Evolutionary conservation across 53 echinoderm and acorn worm species (phyloP).

Genomic region (Luidia sarsii): DNA sequence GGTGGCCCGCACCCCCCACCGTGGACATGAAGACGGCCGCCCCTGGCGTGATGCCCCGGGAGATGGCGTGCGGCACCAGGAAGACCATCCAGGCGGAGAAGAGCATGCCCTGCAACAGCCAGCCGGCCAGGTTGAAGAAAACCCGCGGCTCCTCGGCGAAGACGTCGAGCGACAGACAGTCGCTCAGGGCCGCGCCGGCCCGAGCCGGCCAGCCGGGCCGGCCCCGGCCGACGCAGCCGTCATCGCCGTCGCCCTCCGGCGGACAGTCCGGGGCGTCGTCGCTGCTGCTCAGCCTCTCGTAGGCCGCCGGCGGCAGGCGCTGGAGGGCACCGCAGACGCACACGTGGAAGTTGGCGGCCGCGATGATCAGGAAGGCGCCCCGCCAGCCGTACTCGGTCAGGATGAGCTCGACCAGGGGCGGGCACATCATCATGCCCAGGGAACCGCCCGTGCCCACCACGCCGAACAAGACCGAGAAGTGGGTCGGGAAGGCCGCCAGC

Average conservation of each 20-base stretch:
- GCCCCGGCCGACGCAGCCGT: too few relatives aligned
- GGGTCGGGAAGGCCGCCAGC: slow-evolving; percentile 25
- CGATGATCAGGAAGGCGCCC: slow-evolving; percentile 46
- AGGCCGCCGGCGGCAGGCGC: slow-evolving; percentile 29
- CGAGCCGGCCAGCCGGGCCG: neutral
- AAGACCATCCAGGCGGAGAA: slow-evolving; percentile 57
- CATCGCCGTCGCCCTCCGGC: neutral
- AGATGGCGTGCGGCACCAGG: slow-evolving; percentile 58
- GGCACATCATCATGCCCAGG: slow-evolving; percentile 54
- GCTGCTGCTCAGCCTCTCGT: neutral
- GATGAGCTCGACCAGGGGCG: slow-evolving; percentile 33
- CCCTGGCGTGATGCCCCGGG: slow-evolving; percentile 19
- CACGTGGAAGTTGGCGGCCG: slow-evolving; percentile 37
- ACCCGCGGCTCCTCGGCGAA: neutral
- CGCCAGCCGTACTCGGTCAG: slow-evolving; percentile 35
- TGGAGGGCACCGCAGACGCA: slow-evolving; percentile 61
- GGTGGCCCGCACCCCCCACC: slow-evolving; percentile 45
- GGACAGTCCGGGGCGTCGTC: neutral
- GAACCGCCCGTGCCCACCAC: slow-evolving; percentile 45
- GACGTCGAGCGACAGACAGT: neutral
- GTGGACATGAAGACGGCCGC: slow-evolving; percentile 49
- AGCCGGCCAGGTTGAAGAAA: neutral
- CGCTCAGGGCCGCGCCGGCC: neutral
- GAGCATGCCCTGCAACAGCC: neutral
- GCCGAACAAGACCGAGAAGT: slow-evolving; percentile 46